phyloP scores from a whole-genome alignment of 2,797 vertebrate genomes.

The Gobio occitaniae region DNA sequence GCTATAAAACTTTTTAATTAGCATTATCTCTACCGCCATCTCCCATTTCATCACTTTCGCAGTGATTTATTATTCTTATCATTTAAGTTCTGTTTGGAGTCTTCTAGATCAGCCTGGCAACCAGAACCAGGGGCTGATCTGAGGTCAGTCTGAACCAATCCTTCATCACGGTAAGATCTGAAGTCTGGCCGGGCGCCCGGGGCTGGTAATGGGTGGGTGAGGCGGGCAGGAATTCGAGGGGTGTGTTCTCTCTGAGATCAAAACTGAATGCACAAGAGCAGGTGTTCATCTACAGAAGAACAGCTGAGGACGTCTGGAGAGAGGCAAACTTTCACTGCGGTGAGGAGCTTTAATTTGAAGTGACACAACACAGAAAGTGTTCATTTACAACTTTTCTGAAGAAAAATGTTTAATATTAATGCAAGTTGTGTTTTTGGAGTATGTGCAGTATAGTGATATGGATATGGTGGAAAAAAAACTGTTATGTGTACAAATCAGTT shows the following conservation, averaged over 20 bases:
- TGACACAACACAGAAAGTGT: not conserved
- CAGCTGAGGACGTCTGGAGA: not conserved
- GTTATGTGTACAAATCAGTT: not conserved
- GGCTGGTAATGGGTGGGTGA: not conserved
- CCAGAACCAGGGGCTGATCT: slow-evolving; percentile 19
- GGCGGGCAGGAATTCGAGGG: slow-evolving; percentile 55
- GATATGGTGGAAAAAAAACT: not conserved
- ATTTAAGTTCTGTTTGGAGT: not conserved
- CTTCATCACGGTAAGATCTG: not conserved
- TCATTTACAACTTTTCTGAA: not conserved
- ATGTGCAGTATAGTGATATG: not conserved
- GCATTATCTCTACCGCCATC: not conserved
- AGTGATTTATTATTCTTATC: not conserved
- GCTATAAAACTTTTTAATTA: slow-evolving; percentile 22
- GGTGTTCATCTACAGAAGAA: slow-evolving; percentile 13
- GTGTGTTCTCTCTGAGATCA: slow-evolving; percentile 65
- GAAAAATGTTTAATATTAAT: not conserved
- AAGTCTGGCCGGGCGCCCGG: not conserved
- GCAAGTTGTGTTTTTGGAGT: not conserved
- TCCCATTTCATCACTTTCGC: not conserved
- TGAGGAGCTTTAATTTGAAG: slow-evolving; percentile 3
- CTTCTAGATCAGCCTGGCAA: not conserved
- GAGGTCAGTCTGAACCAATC: slow-evolving; percentile 7
- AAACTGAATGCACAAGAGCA: slow-evolving; percentile 44
- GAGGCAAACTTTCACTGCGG: not conserved